Conservation (phyloP, 2,797 vertebrate genomes). For the Apogon talboti region DNA sequence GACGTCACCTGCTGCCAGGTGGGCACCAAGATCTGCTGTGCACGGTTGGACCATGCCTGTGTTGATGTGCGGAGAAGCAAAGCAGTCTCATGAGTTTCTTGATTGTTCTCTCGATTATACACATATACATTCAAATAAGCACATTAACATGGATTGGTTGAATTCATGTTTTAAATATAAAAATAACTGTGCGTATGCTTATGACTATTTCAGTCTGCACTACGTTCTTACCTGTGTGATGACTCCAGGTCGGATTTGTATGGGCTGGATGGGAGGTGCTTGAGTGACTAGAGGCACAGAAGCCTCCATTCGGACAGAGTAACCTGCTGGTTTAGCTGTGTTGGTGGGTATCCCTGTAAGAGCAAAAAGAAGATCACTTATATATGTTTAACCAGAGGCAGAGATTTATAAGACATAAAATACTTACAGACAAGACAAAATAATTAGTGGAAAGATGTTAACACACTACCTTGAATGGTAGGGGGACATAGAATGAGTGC, state of each 20-base stretch:
- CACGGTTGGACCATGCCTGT: slow-evolving; percentile 95
- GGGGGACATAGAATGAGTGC: slow-evolving; percentile 96
- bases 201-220: neutral
- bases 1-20: slow-evolving; percentile 95
- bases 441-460: slow-evolving; percentile 1
- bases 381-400: neutral
- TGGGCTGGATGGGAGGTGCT: slow-evolving; percentile 91
- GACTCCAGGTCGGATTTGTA: slow-evolving; percentile 95
- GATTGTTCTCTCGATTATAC: neutral
- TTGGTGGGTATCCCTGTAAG: slow-evolving; percentile 90
- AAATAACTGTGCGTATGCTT: neutral
- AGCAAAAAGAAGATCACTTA: slow-evolving; percentile 8
- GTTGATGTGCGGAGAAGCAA: slow-evolving; percentile 43
- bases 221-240: slow-evolving; percentile 90
- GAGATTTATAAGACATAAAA: neutral
- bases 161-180: neutral
- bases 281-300: slow-evolving; percentile 94
- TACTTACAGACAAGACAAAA: neutral
- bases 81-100: neutral
- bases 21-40: slow-evolving; percentile 95
- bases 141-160: neutral
- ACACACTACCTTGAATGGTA: slow-evolving; percentile 90
- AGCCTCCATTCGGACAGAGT: slow-evolving; percentile 93
- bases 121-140: neutral
- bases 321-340: slow-evolving; percentile 90